These are phyloP conservation scores for Prenolepis imparis DNA, from an alignment of 2,888 invertebrate genomes.

Conservation along the genomic window DNA sequence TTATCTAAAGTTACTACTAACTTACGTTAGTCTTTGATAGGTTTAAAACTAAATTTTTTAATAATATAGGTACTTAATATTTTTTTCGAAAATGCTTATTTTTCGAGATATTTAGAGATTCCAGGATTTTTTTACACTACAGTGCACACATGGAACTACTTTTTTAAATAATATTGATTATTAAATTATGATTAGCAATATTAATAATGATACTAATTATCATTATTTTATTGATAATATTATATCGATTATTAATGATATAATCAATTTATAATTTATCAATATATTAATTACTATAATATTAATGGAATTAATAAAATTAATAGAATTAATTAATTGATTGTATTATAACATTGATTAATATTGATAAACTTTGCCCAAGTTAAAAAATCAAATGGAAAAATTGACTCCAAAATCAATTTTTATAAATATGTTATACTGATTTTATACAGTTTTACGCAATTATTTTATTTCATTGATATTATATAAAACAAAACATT, in stretches of 20 bases:
- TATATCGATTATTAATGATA: neutral
- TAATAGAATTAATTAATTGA: too few species aligned
- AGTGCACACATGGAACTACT: neutral
- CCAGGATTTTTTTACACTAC: neutral
- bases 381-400: neutral
- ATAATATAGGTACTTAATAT: too few species aligned
- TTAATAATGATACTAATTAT: too few species aligned
- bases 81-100: too few species aligned
- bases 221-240: too few species aligned
- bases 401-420: neutral
- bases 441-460: conserved; percentile 27
- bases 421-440: conserved; percentile 16
- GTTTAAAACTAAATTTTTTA: too few species aligned
- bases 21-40: too few species aligned
- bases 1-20: too few species aligned
- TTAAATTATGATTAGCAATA: too few species aligned
- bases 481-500: conserved; percentile 27
- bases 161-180: too few species aligned
- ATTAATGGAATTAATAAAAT: neutral
- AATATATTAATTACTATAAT: neutral
- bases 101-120: too few species aligned
- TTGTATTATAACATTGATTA: neutral
- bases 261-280: conserved; percentile 10
- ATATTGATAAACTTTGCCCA: neutral
- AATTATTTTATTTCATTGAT: conserved; percentile 4